Evolutionary conservation across 35 echinoderm and acorn worm species (phyloP), one percentile per base, ranked within the genome.

Genomic region (Acanthaster planci): DNA sequence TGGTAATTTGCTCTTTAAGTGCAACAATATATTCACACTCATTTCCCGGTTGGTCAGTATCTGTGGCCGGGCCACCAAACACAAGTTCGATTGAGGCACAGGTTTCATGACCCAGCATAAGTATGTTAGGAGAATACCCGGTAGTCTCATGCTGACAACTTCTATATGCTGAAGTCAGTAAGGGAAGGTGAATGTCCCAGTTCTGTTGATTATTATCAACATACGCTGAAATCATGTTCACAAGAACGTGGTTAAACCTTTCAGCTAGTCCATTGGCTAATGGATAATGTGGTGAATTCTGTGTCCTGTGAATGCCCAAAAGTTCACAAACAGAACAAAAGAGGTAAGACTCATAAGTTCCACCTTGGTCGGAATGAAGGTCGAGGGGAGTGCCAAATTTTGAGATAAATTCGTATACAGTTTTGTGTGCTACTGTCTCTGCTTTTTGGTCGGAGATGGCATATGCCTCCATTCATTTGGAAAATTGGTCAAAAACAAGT

Each of bases 401-500:
- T 1, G 60, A 75, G 76, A 86, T 85, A 56, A 86, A 90, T 26
- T 94, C 87, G 51, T 81, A 78, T 12, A 94, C 82, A 4, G 89
- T 38, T 77, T 78, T 90, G 1, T 84, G 12, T 8, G 92, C 84
- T 35, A 94, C 87, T 5, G 60, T 78, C 37, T 67, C 68, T 59
- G 87, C 83, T 0, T 76, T 58, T 55, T 94, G 87, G 79, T 94
- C 67, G 21, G 92, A 88, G 23, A 94, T 83, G 7, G 92, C 27
- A 51, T 82, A 94, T 5, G 81, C 77, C 56, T 94, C 88, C n/a
- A 82, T 90, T 84, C 88, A 94, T 64, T 76, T 87, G 0, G 82
- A 86, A 52, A 94, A 94, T 72, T 81, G 79, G 55, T 94, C 87
- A 6, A 38, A 44, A 18, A 86, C 51, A 21, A 94, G 77, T 22